Evolutionary conservation across 2,888 invertebrate genomes (phyloP).

Genomic region (Meliscaeva auricollis): DNA sequence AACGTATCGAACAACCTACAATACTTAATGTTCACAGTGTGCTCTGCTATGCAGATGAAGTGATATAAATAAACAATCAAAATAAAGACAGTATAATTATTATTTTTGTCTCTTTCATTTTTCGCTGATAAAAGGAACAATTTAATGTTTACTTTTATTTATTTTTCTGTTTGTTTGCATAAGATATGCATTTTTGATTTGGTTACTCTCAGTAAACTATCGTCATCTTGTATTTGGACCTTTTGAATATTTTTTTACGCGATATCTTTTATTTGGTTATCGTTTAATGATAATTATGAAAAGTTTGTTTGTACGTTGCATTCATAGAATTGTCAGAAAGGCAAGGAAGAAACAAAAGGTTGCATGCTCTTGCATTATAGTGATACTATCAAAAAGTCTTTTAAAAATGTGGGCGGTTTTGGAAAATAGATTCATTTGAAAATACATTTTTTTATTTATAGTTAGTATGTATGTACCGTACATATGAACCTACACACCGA

Average conservation of each 20-base stretch:
- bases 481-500: no score
- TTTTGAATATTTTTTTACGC: constrained; percentile 10
- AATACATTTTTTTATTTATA: no score
- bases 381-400: no score
- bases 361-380: not conserved
- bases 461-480: no score
- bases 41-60: constrained; percentile 52
- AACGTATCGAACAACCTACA: constrained; percentile 11
- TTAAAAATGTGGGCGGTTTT: no score
- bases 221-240: constrained; percentile 2
- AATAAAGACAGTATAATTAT: constrained; percentile 69
- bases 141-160: constrained; percentile 56
- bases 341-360: no score
- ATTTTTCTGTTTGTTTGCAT: constrained; percentile 8
- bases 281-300: no score
- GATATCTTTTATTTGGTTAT: no score
- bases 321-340: no score
- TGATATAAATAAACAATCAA: constrained; percentile 71
- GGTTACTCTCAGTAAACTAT: constrained; percentile 35
- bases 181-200: constrained; percentile 20
- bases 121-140: constrained; percentile 26
- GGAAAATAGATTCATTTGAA: no score
- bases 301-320: no score
- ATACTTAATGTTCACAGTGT: constrained; percentile 10
- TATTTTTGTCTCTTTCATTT: constrained; percentile 36